These are phyloP conservation scores for Eulacestoma nigropectus DNA, from an alignment of 2,113 vertebrate genomes.

Conservation along the genomic window DNA sequence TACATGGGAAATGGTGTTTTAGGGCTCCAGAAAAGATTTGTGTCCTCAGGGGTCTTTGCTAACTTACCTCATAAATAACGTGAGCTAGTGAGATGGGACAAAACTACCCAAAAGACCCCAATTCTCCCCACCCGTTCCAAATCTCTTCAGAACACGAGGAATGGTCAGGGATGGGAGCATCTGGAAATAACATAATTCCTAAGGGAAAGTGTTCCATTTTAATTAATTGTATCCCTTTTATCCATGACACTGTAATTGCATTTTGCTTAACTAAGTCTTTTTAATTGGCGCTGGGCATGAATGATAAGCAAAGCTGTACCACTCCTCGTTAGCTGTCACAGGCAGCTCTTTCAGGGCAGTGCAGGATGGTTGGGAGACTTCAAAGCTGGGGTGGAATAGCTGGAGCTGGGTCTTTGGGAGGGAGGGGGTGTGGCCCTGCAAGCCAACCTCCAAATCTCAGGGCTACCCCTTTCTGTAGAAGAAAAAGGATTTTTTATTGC, in stretches of 20 bases:
- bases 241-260: slow-evolving; percentile 55
- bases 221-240: slow-evolving; percentile 69
- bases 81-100: not conserved
- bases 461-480: not conserved
- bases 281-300: slow-evolving; percentile 25
- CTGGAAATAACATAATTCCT: not conserved
- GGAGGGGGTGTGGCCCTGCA: fast-evolving
- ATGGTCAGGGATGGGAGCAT: not conserved
- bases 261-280: slow-evolving; percentile 42
- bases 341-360: not conserved
- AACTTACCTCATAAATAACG: not conserved
- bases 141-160: not conserved
- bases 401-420: not conserved
- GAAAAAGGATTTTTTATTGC: not conserved
- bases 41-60: not conserved
- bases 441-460: not conserved
- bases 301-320: not conserved
- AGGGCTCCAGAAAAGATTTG: not conserved
- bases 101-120: fast-evolving
- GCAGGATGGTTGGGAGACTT: not conserved
- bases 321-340: not conserved
- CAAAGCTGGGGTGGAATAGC: not conserved
- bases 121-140: not conserved
- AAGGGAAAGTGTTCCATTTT: slow-evolving; percentile 45
- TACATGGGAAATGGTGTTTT: not conserved